phyloP scores from a whole-genome alignment of 2,888 invertebrate genomes.

The Lysandra coridon region DNA sequence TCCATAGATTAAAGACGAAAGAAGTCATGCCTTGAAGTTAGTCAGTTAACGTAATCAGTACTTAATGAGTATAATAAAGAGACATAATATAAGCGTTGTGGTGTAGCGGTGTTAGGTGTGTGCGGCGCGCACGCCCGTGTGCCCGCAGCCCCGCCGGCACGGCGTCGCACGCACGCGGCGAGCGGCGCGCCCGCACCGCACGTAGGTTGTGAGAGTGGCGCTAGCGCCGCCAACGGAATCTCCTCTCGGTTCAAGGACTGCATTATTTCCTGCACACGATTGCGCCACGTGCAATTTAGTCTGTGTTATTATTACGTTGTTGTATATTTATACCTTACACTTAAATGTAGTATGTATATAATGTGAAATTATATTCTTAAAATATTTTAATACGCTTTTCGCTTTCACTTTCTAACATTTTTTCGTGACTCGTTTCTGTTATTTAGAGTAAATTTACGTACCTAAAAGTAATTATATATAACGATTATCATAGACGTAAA shows the following conservation, averaged over 20 bases:
- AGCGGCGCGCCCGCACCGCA: slow-evolving; percentile 43
- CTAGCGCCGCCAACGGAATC: slow-evolving; percentile 64
- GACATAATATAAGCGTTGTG: slow-evolving; percentile 67
- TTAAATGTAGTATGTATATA: slow-evolving; percentile 78
- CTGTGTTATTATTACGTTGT: slow-evolving; percentile 80
- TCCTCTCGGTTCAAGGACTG: slow-evolving; percentile 77
- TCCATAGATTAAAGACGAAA: slow-evolving; percentile 75
- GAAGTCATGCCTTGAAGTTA: slow-evolving; percentile 78
- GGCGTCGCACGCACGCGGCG: slow-evolving; percentile 18
- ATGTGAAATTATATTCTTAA: slow-evolving; percentile 78
- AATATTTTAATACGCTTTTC: slow-evolving; percentile 77
- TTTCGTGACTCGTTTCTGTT: slow-evolving; percentile 80
- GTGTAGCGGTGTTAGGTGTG: slow-evolving; percentile 56
- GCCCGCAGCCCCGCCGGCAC: slow-evolving; percentile 35
- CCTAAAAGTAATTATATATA: slow-evolving; percentile 80
- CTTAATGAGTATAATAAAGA: slow-evolving; percentile 70
- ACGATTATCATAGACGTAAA: slow-evolving; percentile 69
- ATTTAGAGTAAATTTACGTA: slow-evolving; percentile 80
- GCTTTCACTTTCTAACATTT: slow-evolving; percentile 75
- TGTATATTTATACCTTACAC: slow-evolving; percentile 78
- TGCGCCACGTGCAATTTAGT: slow-evolving; percentile 78
- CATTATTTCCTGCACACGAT: slow-evolving; percentile 75
- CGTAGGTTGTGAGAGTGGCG: slow-evolving; percentile 69
- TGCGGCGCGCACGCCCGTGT: slow-evolving; percentile 36
- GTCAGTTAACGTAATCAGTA: slow-evolving; percentile 77